Conservation (phyloP, 1,140 invertebrate genomes). For the Sycophila sp. region DNA sequence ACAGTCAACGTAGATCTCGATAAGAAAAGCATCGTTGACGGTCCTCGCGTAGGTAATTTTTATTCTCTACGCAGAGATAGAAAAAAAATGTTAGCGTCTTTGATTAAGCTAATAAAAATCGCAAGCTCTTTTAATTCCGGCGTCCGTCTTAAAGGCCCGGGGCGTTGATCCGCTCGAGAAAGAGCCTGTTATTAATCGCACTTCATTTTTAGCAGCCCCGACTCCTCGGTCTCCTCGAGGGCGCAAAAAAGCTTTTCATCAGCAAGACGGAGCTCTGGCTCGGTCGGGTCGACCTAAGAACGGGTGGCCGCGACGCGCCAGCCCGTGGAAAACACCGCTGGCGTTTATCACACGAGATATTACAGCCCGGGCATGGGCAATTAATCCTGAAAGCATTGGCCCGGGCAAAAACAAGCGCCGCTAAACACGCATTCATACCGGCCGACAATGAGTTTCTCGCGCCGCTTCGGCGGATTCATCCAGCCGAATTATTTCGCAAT, state of each 20-base stretch:
- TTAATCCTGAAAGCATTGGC: slow-evolving; percentile 17
- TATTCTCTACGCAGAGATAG: too few relatives aligned
- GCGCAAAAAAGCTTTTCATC: slow-evolving; percentile 38
- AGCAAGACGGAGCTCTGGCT: slow-evolving; percentile 28
- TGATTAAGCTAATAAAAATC: too few relatives aligned
- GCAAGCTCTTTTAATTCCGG: too few relatives aligned
- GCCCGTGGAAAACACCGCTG: background rate
- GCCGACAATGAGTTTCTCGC: background rate
- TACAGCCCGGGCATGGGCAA: background rate
- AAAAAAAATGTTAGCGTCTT: too few relatives aligned
- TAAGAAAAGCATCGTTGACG: too few relatives aligned
- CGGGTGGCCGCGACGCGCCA: background rate
- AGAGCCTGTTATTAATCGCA: slow-evolving; percentile 28
- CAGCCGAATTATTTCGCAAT: too few relatives aligned
- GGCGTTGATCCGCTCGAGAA: too few relatives aligned
- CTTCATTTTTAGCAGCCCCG: slow-evolving; percentile 27
- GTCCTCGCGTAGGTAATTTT: too few relatives aligned
- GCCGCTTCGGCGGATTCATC: background rate
- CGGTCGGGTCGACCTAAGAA: background rate
- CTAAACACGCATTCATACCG: background rate
- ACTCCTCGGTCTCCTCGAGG: background rate
- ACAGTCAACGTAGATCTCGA: too few relatives aligned
- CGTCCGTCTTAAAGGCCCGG: too few relatives aligned
- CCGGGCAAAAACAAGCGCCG: too few relatives aligned
- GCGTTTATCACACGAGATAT: slow-evolving; percentile 3